A percentile compares a stretch with the other conserved stretches of the same genome.
Conservation (phyloP, 2,113 vertebrate species). For the Triplophysa dalaica region DNA sequence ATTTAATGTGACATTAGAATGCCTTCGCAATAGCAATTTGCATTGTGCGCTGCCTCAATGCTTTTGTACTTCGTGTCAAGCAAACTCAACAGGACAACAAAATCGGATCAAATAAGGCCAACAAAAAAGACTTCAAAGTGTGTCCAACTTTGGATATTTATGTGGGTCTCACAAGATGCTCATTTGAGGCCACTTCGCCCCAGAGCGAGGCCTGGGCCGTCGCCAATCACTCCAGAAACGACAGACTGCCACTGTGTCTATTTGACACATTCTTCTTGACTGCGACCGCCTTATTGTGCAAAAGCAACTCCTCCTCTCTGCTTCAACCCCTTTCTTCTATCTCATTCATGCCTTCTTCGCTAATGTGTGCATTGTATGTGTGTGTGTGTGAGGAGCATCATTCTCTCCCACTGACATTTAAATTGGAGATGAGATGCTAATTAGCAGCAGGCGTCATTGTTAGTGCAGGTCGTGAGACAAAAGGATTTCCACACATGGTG, state of each 20-base stretch:
- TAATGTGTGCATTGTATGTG: slow-evolving; percentile 43
- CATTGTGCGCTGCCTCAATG: slow-evolving; percentile 8
- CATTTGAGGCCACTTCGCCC: slow-evolving; percentile 37
- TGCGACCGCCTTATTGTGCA: slow-evolving; percentile 25
- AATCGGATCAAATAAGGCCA: slow-evolving; percentile 5
- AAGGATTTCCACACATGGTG: slow-evolving; percentile 50
- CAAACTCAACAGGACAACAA: slow-evolving; percentile 27
- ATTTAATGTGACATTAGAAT: slow-evolving; percentile 7
- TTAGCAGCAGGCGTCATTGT: slow-evolving; percentile 62
- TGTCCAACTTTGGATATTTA: slow-evolving; percentile 23
- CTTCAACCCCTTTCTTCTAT: slow-evolving; percentile 26
- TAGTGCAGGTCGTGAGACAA: slow-evolving; percentile 56
- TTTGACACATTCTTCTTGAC: slow-evolving; percentile 42
- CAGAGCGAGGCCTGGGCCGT: background rate
- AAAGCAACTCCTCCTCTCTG: slow-evolving; percentile 30
- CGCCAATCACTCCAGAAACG: slow-evolving; percentile 23
- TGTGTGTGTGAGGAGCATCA: slow-evolving; percentile 45
- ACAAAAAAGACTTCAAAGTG: slow-evolving; percentile 21
- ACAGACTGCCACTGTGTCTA: slow-evolving; percentile 40
- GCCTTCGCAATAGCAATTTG: slow-evolving; percentile 16
- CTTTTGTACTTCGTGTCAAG: slow-evolving; percentile 10
- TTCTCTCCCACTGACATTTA: slow-evolving; percentile 55
- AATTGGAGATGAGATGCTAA: slow-evolving; percentile 66
- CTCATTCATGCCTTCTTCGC: slow-evolving; percentile 53
- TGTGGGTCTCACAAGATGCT: slow-evolving; percentile 35